Evolutionary conservation across 1,140 invertebrate genomes (phyloP).

Genomic region (Chionoecetes opilio): DNA sequence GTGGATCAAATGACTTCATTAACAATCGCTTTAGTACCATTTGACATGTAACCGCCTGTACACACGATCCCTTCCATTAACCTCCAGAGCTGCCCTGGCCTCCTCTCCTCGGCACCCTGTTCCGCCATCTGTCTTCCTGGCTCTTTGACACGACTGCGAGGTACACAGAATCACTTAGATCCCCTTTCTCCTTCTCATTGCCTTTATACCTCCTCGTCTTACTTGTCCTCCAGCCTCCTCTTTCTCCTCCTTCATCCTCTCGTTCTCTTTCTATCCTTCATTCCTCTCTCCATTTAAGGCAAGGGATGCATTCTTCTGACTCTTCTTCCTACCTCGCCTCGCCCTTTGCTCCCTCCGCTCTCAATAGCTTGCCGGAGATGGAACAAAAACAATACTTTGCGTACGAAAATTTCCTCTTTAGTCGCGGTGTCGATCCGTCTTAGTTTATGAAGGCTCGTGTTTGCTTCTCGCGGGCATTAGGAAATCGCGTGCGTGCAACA

Average conservation of each 20-base stretch:
- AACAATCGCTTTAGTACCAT: too few species aligned
- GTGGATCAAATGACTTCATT: too few species aligned
- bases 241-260: background rate
- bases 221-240: background rate
- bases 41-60: too few species aligned
- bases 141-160: conserved; percentile 17
- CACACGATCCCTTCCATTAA: conserved; percentile 27
- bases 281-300: conserved; percentile 16
- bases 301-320: background rate
- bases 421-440: background rate
- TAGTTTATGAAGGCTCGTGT: background rate
- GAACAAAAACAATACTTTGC: background rate
- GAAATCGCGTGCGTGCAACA: conserved; percentile 5
- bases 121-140: conserved; percentile 15
- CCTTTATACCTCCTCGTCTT: background rate
- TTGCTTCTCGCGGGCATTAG: conserved; percentile 1
- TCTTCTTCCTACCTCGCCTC: background rate
- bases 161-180: conserved; percentile 19
- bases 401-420: conserved; percentile 6
- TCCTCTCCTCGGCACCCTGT: background rate
- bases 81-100: background rate
- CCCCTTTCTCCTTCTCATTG: background rate
- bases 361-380: background rate
- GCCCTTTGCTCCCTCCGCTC: background rate
- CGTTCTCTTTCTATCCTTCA: background rate